These are phyloP conservation scores for Aplochiton taeniatus DNA, from an alignment of 2,797 vertebrate genomes.

Conservation along the genomic window DNA sequence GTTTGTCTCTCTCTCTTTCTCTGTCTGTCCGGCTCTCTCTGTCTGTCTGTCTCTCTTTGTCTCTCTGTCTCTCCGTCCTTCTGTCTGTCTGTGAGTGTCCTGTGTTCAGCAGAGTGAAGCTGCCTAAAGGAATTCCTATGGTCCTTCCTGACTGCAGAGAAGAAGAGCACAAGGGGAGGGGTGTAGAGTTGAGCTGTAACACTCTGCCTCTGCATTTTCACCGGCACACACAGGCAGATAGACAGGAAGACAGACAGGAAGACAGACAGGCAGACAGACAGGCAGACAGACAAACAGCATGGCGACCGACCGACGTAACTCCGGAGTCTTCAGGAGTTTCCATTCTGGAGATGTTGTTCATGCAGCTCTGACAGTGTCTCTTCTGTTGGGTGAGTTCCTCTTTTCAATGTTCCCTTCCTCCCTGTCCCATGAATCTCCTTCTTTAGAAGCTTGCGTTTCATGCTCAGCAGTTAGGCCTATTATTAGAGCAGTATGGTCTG, in stretches of 20 bases:
- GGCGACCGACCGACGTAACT: slow-evolving; percentile 39
- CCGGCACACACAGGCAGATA: neutral
- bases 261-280: no score
- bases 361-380: slow-evolving; percentile 61
- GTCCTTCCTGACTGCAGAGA: slow-evolving; percentile 16
- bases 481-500: no score
- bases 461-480: neutral
- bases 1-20: slow-evolving; percentile 13
- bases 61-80: slow-evolving; percentile 23
- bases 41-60: neutral
- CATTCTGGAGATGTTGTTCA: slow-evolving; percentile 69
- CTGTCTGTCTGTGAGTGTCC: slow-evolving; percentile 5
- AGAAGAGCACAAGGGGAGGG: slow-evolving; percentile 31
- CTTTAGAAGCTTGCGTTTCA: neutral
- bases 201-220: no score
- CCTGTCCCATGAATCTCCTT: neutral
- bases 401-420: neutral
- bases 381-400: slow-evolving; percentile 74
- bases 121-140: slow-evolving; percentile 1
- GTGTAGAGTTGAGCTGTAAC: neutral
- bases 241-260: slow-evolving; percentile 13
- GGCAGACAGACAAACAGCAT: slow-evolving; percentile 9
- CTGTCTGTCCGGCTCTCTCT: slow-evolving; percentile 35
- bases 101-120: no score
- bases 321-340: slow-evolving; percentile 58